Conservation (phyloP, 2,888 invertebrate species). For the Eulithis testata region DNA sequence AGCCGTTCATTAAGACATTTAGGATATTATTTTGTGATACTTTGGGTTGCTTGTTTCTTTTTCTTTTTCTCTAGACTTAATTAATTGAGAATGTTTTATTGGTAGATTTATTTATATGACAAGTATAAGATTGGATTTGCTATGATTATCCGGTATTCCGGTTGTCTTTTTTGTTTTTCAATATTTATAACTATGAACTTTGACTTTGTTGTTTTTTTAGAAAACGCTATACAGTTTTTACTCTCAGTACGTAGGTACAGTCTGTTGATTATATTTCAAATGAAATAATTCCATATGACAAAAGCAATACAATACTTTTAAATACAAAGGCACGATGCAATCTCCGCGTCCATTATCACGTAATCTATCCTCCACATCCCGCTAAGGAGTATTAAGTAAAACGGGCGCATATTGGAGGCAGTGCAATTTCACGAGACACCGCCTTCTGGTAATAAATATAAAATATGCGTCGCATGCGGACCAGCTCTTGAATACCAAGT, state of each 20-base stretch:
- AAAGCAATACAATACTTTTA: no score
- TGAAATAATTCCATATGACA: no score
- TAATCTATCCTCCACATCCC: slow-evolving; percentile 41
- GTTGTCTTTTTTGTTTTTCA: no score
- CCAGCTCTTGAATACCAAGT: slow-evolving; percentile 70
- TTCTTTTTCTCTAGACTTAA: slow-evolving; percentile 6
- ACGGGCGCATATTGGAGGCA: slow-evolving; percentile 60
- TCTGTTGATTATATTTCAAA: no score
- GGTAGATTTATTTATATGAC: background rate
- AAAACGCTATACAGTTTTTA: no score
- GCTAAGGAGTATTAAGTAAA: slow-evolving; percentile 49
- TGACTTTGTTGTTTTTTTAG: no score
- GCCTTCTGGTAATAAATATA: slow-evolving; percentile 73
- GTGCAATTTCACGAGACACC: slow-evolving; percentile 70
- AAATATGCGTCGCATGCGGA: slow-evolving; percentile 68
- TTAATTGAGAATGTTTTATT: slow-evolving; percentile 21
- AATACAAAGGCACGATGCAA: background rate
- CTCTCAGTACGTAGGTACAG: no score
- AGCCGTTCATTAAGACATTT: slow-evolving; percentile 59
- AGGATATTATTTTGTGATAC: slow-evolving; percentile 41
- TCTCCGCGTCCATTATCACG: slow-evolving; percentile 42
- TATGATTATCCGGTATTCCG: background rate
- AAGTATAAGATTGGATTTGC: background rate
- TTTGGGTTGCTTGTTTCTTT: slow-evolving; percentile 12
- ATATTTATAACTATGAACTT: no score